Conservation (phyloP, 2,113 vertebrate species). For the Leucopsar rothschildi region DNA sequence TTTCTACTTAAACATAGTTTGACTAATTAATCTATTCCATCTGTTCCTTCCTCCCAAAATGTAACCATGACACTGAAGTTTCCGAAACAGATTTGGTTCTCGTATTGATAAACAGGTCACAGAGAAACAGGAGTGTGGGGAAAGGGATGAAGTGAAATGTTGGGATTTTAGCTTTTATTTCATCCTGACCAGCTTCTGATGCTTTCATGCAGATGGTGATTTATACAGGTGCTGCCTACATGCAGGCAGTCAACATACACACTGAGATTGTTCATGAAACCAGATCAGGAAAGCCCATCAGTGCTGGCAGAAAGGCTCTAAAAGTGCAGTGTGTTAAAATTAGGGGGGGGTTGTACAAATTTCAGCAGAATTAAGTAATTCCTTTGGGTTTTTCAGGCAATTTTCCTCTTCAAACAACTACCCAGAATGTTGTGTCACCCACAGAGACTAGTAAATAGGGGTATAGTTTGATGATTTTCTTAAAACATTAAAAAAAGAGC, state of each 20-base stretch:
- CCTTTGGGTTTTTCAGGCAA: background rate
- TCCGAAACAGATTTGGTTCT: slow-evolving; percentile 78
- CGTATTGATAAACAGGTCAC: slow-evolving; percentile 76
- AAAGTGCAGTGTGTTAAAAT: background rate
- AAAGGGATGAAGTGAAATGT: background rate
- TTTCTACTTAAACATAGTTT: slow-evolving; percentile 83
- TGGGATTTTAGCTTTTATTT: slow-evolving; percentile 20
- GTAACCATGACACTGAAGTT: slow-evolving; percentile 79
- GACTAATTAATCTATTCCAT: slow-evolving; percentile 89
- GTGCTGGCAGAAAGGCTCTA: background rate
- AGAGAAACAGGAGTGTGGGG: slow-evolving; percentile 17
- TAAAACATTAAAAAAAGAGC: background rate
- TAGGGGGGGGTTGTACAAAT: background rate
- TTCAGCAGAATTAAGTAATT: background rate
- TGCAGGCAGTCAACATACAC: background rate
- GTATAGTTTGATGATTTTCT: background rate
- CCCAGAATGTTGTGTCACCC: background rate
- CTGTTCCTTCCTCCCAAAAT: slow-evolving; percentile 78
- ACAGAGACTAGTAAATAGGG: background rate
- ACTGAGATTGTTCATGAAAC: background rate
- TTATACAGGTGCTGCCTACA: background rate
- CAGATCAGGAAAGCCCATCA: background rate
- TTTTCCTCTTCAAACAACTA: background rate
- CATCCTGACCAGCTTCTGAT: background rate
- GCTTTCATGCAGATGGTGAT: background rate